Base-by-base conservation (phyloP, 37 sponge, comb jelly and placozoan species). In the Ianthella basta region DNA sequence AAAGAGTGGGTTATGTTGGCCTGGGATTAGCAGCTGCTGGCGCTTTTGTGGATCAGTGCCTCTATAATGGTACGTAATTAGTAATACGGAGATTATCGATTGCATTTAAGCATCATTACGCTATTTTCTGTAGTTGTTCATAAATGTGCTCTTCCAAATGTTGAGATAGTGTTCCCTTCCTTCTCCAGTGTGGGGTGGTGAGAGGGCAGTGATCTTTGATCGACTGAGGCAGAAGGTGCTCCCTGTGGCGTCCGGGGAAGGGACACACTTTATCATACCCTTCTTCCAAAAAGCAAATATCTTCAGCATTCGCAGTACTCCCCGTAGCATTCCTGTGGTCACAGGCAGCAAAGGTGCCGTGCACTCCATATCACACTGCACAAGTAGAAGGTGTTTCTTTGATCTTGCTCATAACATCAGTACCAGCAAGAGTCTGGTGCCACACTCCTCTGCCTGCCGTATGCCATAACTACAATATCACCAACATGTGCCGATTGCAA, bases 171-270 rank as follows among this genome's bases (percentile, higher is more conserved):
- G 27, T 72, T 3, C 23, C 35, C 0, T 38, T 85, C 27, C 5
- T 23, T n/a, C 32, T 87, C 25, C 85, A 94, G 97, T 98, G 60
- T 93, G 92, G 75, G 96, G 96, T 27, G 98, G 98, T 57, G 94
- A 98, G 83, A 88, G 96, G 44, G 98, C 92, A 10, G 94, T 98
- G 19, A 93, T 98, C 75, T 98, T 96, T 80, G 98, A 98, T 55
- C 70, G 94, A 21, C 88, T 98, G 38, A 77, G 91, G 15, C 96
- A 96, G 20, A 75, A 75, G 53, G 98, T 98, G 20, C 74, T 96
- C 14, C 87, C 85, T 10, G 72, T 56, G 15, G 96, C 90, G n/a
- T 53, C 74, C 25, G 94, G 96, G n/a, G 98, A 98, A 78, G 98
- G 98, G 10, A 95, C 98, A 0, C 98, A 98, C 68, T 93, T 98